A percentile compares a stretch with the other conserved stretches of the same genome.
These are phyloP conservation scores for Bothrops jararaca DNA, from an alignment of 2,113 vertebrate genomes.

Conservation along the genomic window DNA sequence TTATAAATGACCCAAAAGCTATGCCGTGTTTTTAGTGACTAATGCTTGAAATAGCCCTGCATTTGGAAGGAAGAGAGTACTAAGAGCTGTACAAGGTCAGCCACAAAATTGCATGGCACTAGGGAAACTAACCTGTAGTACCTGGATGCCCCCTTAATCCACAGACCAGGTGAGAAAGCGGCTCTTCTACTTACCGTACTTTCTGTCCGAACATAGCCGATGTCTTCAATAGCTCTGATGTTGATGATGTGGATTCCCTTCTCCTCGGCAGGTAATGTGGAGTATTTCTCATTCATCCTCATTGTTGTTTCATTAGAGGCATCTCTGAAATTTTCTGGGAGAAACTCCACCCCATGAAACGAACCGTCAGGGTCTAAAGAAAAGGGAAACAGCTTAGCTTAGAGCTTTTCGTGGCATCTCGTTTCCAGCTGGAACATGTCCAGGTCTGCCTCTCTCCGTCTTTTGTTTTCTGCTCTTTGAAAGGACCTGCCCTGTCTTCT, in stretches of 20 bases:
- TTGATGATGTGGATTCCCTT: conserved; percentile 70
- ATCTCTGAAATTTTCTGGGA: conserved; percentile 53
- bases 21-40: fast-evolving
- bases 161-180: fast-evolving
- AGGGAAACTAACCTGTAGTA: background rate
- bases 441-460: background rate
- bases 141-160: background rate
- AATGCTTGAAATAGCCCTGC: background rate
- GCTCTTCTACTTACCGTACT: conserved; percentile 68
- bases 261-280: conserved; percentile 69
- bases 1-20: background rate
- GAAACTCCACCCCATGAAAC: conserved; percentile 64
- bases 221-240: conserved; percentile 64
- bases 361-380: conserved; percentile 50
- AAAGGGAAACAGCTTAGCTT: conserved; percentile 41
- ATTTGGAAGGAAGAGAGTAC: background rate
- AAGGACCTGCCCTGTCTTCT: conserved; percentile 37
- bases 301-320: conserved; percentile 58
- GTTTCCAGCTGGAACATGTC: conserved; percentile 51
- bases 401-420: conserved; percentile 34
- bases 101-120: background rate
- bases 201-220: conserved; percentile 74
- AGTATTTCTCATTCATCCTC: conserved; percentile 74
- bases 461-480: conserved; percentile 42
- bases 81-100: background rate